phyloP scores from a whole-genome alignment of 2,113 vertebrate species.

The Pachypanchax playfairii region DNA sequence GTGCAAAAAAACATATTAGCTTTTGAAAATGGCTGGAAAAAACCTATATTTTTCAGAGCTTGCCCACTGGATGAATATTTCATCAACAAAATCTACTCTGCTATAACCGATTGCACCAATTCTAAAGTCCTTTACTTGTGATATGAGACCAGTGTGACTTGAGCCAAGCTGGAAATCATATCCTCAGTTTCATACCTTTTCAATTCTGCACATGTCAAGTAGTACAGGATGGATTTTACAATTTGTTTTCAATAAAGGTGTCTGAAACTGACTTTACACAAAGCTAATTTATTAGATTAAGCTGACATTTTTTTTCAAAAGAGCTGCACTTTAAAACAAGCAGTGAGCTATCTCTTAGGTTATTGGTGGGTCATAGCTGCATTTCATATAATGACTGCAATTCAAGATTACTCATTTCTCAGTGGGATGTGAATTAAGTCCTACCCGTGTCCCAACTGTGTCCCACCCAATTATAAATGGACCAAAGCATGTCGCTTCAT shows the following conservation, averaged over 20 bases:
- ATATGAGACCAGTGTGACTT: slow-evolving; percentile 32
- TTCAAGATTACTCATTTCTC: background rate
- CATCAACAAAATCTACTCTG: slow-evolving; percentile 39
- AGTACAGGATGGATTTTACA: background rate
- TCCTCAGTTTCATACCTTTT: slow-evolving; percentile 19
- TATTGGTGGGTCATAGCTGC: background rate
- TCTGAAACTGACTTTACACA: background rate
- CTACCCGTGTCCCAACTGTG: background rate
- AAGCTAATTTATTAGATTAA: slow-evolving; percentile 19
- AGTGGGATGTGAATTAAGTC: slow-evolving; percentile 11
- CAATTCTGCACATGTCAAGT: slow-evolving; percentile 26
- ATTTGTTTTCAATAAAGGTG: slow-evolving; percentile 31
- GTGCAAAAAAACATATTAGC: background rate
- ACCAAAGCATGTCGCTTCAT: slow-evolving; percentile 2
- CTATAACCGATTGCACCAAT: slow-evolving; percentile 12
- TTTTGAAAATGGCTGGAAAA: slow-evolving; percentile 5
- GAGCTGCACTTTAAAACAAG: background rate
- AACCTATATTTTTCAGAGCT: slow-evolving; percentile 20
- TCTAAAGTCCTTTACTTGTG: slow-evolving; percentile 31
- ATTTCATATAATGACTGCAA: background rate
- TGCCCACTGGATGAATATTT: slow-evolving; percentile 39
- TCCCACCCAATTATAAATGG: slow-evolving; percentile 2
- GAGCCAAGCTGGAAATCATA: slow-evolving; percentile 23
- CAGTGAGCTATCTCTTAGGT: background rate
- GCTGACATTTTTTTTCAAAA: background rate